A percentile compares a stretch with the other conserved stretches of the same genome.
Conservation (phyloP, 2,113 vertebrate genomes). For the Urocitellus parryii region DNA sequence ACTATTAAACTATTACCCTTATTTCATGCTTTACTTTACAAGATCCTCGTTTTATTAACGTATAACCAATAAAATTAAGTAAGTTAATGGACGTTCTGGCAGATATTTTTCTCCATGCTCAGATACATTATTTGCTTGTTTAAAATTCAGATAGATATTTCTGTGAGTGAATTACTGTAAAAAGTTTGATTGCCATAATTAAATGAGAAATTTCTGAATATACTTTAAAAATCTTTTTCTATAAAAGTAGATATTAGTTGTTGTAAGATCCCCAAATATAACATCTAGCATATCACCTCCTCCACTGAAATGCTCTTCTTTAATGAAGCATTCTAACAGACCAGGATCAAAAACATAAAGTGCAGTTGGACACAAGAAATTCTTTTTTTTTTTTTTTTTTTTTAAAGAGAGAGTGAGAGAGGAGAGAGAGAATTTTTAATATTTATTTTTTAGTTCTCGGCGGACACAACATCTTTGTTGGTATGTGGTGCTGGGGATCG, state of each 20-base stretch:
- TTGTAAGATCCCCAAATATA: not conserved
- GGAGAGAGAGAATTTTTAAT: no score
- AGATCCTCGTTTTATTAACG: slow-evolving; percentile 7
- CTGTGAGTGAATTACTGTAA: not conserved
- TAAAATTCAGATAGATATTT: not conserved
- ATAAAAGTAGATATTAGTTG: not conserved
- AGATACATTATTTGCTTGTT: not conserved
- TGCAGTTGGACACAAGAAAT: not conserved
- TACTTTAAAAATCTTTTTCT: not conserved
- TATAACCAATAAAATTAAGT: not conserved
- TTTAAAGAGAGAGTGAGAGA: no score
- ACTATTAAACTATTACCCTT: not conserved
- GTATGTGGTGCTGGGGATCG: no score
- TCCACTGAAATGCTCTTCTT: not conserved
- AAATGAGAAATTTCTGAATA: not conserved
- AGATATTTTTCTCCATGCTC: not conserved
- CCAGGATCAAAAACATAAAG: not conserved
- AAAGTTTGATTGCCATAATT: not conserved
- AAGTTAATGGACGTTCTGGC: not conserved
- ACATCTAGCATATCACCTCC: not conserved
- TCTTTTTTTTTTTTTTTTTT: no score
- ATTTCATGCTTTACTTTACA: not conserved
- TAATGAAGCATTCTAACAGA: not conserved
- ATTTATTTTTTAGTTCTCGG: no score
- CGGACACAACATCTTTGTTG: no score